These are phyloP conservation scores for Scaptomyza cyrtandrae DNA, from an alignment of 2,888 invertebrate genomes.

Conservation along the genomic window DNA sequence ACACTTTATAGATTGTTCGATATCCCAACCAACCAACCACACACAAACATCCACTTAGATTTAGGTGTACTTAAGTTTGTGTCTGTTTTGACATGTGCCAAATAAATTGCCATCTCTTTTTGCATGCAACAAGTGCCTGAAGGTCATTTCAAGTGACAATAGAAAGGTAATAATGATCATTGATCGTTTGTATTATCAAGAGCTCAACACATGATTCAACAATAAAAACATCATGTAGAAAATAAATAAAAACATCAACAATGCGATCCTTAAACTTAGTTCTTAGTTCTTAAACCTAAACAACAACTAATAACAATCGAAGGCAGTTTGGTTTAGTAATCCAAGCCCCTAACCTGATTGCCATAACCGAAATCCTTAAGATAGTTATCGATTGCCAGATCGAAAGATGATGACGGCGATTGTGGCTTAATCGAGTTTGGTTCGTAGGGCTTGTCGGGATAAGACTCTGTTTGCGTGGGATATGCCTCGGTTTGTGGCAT, in stretches of 20 bases:
- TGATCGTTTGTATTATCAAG: slow-evolving; percentile 11
- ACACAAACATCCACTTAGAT: slow-evolving; percentile 2
- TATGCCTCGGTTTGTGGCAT: slow-evolving; percentile 50
- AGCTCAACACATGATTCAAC: neutral
- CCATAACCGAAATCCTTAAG: slow-evolving; percentile 72
- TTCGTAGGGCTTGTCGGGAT: slow-evolving; percentile 57
- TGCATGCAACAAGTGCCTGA: slow-evolving; percentile 23
- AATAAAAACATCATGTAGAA: no score
- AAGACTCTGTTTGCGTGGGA: slow-evolving; percentile 45
- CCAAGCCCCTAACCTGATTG: slow-evolving; percentile 61
- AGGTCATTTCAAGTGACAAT: slow-evolving; percentile 9
- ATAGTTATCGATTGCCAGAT: slow-evolving; percentile 71
- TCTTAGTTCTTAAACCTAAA: slow-evolving; percentile 41
- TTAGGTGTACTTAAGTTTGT: slow-evolving; percentile 8
- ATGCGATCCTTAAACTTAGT: slow-evolving; percentile 1
- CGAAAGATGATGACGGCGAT: slow-evolving; percentile 54
- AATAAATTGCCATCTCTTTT: slow-evolving; percentile 23
- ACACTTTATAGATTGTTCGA: slow-evolving; percentile 62
- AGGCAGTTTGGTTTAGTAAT: slow-evolving; percentile 44
- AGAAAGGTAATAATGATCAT: neutral
- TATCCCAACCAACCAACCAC: slow-evolving; percentile 16
- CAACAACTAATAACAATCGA: slow-evolving; percentile 48
- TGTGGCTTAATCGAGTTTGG: slow-evolving; percentile 43
- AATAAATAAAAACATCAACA: slow-evolving; percentile 2
- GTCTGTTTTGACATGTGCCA: slow-evolving; percentile 36